A percentile compares a stretch with the other conserved stretches of the same genome.
These are phyloP conservation scores for Drosophila eugracilis DNA, from an alignment of 1,140 invertebrate genomes.

Conservation along the genomic window DNA sequence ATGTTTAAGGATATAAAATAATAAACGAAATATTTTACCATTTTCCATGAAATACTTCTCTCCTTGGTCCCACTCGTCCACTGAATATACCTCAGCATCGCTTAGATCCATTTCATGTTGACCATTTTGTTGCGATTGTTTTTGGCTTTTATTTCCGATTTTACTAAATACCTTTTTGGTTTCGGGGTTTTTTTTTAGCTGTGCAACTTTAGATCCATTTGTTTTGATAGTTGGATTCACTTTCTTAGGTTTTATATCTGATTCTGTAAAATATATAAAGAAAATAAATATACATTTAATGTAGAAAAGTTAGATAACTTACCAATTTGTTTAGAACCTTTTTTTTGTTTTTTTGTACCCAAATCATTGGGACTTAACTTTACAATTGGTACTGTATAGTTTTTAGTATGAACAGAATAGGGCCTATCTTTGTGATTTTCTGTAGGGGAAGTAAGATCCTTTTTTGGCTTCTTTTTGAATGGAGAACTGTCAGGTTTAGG, in stretches of 20 bases:
- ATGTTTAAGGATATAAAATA: neutral
- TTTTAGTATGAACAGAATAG: neutral
- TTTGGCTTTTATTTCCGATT: neutral
- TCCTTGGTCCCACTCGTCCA: neutral
- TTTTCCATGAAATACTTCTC: neutral
- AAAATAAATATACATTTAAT: too few species aligned
- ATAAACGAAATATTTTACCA: neutral
- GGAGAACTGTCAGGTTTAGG: neutral
- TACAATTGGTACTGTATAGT: too few species aligned
- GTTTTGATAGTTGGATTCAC: too few species aligned
- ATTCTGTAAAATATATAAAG: neutral
- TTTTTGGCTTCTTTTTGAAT: constrained; percentile 5
- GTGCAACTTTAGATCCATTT: neutral
- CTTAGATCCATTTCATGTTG: neutral
- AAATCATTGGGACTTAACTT: neutral
- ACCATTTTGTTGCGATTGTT: neutral
- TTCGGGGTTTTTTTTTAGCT: neutral
- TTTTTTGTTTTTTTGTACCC: neutral
- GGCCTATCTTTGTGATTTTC: neutral
- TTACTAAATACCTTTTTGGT: neutral
- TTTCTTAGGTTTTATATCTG: neutral
- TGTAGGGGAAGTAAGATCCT: neutral
- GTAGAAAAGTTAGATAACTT: neutral
- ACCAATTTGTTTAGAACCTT: neutral
- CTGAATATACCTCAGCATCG: neutral